Conservation (phyloP, 1,140 invertebrate species). For the Brachionus paranguensis region DNA sequence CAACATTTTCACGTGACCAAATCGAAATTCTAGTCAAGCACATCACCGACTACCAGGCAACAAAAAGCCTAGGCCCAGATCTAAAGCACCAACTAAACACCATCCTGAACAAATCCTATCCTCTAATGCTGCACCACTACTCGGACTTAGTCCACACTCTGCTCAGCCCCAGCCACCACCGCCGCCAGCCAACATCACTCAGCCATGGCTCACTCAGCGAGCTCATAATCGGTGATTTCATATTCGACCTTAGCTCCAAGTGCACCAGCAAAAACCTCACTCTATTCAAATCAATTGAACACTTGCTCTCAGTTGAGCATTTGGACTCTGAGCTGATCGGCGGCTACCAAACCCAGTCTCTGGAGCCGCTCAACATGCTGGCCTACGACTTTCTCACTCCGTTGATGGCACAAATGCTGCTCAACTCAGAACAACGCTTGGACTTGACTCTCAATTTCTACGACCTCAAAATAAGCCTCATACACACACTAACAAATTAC, state of each 20-base stretch:
- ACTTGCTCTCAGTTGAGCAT: not conserved
- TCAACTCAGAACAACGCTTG: not conserved
- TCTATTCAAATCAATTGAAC: not conserved
- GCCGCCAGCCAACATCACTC: not conserved
- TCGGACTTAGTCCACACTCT: not conserved
- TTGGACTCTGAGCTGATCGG: not conserved
- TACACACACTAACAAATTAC: not conserved
- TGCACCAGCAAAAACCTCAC: not conserved
- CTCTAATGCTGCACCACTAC: not conserved
- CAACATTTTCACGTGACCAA: not conserved
- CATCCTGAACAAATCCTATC: not conserved
- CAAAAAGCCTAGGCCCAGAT: not conserved
- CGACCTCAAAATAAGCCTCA: not conserved
- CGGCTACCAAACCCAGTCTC: not conserved
- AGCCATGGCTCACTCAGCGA: not conserved
- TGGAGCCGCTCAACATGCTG: not conserved
- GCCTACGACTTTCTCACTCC: not conserved
- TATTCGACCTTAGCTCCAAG: not conserved
- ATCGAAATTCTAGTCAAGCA: not conserved
- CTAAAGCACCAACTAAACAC: not conserved
- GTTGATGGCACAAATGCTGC: not conserved
- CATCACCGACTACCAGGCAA: not conserved
- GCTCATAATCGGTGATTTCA: not conserved
- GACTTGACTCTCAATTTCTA: constrained; percentile 1
- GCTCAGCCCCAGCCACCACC: not conserved